phyloP scores from a whole-genome alignment of 2,113 vertebrate genomes.

The Malurus melanocephalus region DNA sequence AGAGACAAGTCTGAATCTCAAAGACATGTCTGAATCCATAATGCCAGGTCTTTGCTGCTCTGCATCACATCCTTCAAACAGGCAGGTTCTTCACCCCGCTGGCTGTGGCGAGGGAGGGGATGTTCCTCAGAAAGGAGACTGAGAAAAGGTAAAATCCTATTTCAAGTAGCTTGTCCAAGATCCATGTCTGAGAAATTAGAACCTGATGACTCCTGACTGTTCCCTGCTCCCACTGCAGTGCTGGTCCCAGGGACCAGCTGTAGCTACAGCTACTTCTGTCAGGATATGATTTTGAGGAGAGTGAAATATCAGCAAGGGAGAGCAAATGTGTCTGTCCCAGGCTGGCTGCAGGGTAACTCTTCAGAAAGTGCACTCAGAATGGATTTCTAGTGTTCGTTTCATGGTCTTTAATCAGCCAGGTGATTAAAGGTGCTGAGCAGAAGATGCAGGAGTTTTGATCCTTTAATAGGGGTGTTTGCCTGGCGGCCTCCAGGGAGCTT shows the following conservation, averaged over 20 bases:
- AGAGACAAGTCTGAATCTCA: background rate
- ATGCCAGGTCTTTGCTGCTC: background rate
- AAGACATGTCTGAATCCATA: background rate
- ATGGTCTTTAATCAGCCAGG: background rate
- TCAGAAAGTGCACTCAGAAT: background rate
- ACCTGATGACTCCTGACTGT: background rate
- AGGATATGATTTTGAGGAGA: background rate
- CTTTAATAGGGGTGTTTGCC: conserved; percentile 47
- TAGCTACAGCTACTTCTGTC: background rate
- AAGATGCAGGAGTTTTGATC: background rate
- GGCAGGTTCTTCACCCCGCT: background rate
- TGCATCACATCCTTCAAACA: background rate
- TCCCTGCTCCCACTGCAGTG: background rate
- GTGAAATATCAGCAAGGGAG: background rate
- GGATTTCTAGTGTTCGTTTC: background rate
- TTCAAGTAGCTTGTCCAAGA: background rate
- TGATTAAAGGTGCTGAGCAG: background rate
- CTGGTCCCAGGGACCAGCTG: background rate
- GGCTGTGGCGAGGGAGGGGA: background rate
- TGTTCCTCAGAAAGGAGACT: background rate
- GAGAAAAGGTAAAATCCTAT: background rate
- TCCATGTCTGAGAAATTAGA: background rate
- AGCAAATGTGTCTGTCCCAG: background rate
- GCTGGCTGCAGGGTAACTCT: background rate
- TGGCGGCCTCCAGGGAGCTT: conserved; percentile 70